phyloP scores from a whole-genome alignment of 2,888 invertebrate species.

The Idaea biselata region DNA sequence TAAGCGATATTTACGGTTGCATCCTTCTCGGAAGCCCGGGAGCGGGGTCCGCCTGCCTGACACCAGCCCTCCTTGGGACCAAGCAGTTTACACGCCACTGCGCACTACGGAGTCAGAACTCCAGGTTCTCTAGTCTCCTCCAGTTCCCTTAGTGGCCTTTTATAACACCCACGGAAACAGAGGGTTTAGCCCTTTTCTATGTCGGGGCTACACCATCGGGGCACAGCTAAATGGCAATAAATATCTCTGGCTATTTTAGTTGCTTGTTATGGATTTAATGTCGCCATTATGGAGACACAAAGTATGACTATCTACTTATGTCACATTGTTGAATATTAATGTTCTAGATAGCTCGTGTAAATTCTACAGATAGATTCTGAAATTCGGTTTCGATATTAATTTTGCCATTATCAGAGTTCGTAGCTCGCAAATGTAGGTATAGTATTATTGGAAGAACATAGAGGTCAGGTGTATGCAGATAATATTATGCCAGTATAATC shows the following conservation, averaged over 20 bases:
- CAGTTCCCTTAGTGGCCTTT: too few relatives aligned
- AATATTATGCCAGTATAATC: conserved; percentile 43
- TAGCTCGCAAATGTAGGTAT: not conserved
- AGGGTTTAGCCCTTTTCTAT: too few relatives aligned
- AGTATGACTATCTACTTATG: not conserved
- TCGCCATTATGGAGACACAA: not conserved
- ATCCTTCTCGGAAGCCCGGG: too few relatives aligned
- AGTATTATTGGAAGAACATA: not conserved
- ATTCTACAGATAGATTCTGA: not conserved
- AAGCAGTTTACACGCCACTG: too few relatives aligned
- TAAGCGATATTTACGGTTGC: too few relatives aligned
- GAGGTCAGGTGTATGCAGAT: conserved; percentile 1
- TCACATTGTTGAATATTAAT: not conserved
- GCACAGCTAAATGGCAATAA: too few relatives aligned
- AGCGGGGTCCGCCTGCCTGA: too few relatives aligned
- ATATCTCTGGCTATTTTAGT: not conserved
- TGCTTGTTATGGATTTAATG: not conserved
- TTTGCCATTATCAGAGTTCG: not conserved
- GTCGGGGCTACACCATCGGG: too few relatives aligned
- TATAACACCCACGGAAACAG: too few relatives aligned
- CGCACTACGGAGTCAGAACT: too few relatives aligned
- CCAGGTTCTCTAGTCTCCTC: too few relatives aligned
- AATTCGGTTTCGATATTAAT: not conserved
- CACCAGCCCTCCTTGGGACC: too few relatives aligned
- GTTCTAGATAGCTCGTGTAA: not conserved